These are phyloP conservation scores for Nymphalis io DNA, from an alignment of 1,140 invertebrate species.

Conservation along the genomic window DNA sequence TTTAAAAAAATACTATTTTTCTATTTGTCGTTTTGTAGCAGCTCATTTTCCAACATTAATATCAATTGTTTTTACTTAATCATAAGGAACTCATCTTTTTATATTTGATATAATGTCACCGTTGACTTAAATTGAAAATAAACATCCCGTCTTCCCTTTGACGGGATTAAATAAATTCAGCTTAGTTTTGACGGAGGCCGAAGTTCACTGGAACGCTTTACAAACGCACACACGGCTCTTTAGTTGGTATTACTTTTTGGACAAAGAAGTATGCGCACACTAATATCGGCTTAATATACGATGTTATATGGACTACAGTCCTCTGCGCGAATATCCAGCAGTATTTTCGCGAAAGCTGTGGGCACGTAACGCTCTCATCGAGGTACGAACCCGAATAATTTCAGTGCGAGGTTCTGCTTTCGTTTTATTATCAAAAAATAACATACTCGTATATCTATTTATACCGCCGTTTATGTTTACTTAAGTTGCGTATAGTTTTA, in stretches of 20 bases:
- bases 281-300: not conserved
- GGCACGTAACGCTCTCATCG: slow-evolving; percentile 14
- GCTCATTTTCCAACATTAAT: not conserved
- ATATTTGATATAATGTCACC: not conserved
- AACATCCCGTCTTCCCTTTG: slow-evolving; percentile 7
- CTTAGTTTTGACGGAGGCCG: slow-evolving; percentile 5
- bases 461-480: not conserved
- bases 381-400: slow-evolving; percentile 16
- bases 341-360: not conserved
- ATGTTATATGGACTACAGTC: too few species aligned
- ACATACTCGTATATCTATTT: slow-evolving; percentile 14
- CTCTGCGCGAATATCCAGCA: not conserved
- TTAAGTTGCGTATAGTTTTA: slow-evolving; percentile 1
- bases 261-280: not conserved
- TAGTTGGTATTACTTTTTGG: slow-evolving; percentile 4
- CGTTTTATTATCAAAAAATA: slow-evolving; percentile 26
- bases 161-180: slow-evolving; percentile 8
- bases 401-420: slow-evolving; percentile 8
- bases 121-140: not conserved
- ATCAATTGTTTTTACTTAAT: not conserved
- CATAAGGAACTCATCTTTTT: not conserved
- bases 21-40: too few species aligned
- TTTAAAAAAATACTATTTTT: too few species aligned
- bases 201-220: slow-evolving; percentile 1
- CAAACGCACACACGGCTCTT: not conserved